Evolutionary conservation across 2,888 invertebrate species (phyloP).

Genomic region (Leucania comma): DNA sequence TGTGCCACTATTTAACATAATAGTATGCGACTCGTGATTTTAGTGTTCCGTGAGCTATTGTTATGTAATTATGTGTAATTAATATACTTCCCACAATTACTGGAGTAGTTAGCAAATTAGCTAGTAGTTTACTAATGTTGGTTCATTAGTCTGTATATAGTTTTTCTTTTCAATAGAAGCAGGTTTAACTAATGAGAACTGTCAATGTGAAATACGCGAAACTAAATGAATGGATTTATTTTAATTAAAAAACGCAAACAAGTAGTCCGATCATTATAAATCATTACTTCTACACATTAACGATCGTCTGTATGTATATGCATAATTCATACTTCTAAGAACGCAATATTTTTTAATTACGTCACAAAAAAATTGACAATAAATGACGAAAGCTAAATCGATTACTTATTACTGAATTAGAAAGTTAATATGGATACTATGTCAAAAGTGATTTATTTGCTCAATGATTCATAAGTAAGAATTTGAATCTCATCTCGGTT

Average conservation of each 20-base stretch:
- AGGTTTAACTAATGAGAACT: conserved; percentile 21
- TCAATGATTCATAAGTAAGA: conserved; percentile 64
- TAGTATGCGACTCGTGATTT: conserved; percentile 56
- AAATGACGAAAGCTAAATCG: conserved; percentile 47
- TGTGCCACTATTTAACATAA: conserved; percentile 58
- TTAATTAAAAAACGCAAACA: conserved; percentile 2
- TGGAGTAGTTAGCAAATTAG: conserved; percentile 51
- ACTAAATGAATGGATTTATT: conserved; percentile 6
- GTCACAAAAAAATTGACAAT: conserved; percentile 18
- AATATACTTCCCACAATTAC: conserved; percentile 53
- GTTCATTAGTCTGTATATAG: conserved; percentile 39
- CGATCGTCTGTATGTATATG: conserved; percentile 2
- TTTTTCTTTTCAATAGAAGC: conserved; percentile 7
- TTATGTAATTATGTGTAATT: conserved; percentile 57
- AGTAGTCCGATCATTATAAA: conserved; percentile 17
- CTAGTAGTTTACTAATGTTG: conserved; percentile 29
- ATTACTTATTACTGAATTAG: conserved; percentile 55
- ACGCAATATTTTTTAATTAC: conserved; percentile 36
- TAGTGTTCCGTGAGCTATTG: conserved; percentile 48
- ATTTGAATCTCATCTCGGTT: conserved; percentile 63
- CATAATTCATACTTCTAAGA: conserved; percentile 29
- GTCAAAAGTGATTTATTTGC: conserved; percentile 62
- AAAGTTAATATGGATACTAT: conserved; percentile 55
- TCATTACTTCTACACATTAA: conserved; percentile 16
- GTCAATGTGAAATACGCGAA: not conserved